phyloP scores from a whole-genome alignment of 2,113 vertebrate genomes.

The Rissa tridactyla region DNA sequence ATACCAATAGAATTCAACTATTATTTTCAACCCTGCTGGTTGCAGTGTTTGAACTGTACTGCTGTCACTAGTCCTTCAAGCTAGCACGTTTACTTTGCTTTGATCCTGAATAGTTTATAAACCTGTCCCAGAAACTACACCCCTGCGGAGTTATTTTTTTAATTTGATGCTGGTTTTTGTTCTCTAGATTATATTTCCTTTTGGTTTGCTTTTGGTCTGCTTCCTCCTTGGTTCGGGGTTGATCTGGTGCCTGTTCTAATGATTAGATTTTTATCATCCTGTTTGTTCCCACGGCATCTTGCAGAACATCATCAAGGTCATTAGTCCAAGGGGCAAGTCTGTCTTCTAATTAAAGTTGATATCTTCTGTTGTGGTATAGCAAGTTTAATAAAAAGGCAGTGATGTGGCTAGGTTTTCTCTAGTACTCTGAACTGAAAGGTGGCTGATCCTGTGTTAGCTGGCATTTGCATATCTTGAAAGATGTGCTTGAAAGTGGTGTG shows the following conservation, averaged over 20 bases:
- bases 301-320: background rate
- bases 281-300: slow-evolving; percentile 4
- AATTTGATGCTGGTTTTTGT: background rate
- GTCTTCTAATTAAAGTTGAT: slow-evolving; percentile 2
- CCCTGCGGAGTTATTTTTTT: background rate
- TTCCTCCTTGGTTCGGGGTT: background rate
- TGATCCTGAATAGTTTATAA: slow-evolving; percentile 3
- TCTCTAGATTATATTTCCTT: background rate
- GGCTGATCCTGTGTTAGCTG: background rate
- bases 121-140: background rate
- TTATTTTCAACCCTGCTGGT: background rate
- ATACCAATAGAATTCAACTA: background rate
- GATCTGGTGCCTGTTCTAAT: background rate
- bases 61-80: background rate
- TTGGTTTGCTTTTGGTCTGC: slow-evolving; percentile 12
- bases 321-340: slow-evolving; percentile 22
- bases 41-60: background rate
- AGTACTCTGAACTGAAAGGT: background rate
- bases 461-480: background rate
- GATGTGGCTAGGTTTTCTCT: background rate
- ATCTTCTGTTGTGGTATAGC: background rate
- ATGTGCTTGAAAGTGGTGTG: background rate
- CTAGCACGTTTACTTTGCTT: background rate
- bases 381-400: background rate
- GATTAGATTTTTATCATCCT: slow-evolving; percentile 35